A percentile compares a stretch with the other conserved stretches of the same genome.
Conservation (phyloP, 2,888 invertebrate species). For the Spialia ferax region DNA sequence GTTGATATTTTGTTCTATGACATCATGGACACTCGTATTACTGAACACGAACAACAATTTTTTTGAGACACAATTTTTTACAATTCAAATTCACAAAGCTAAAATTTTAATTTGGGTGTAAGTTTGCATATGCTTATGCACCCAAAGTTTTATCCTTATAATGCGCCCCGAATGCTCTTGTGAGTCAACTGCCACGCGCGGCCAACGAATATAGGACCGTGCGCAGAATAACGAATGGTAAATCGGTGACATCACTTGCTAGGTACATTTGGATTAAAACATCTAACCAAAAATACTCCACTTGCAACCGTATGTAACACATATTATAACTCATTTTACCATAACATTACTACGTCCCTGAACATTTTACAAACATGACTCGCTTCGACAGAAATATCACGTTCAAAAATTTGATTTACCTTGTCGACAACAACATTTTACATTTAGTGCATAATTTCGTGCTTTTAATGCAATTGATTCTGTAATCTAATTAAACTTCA, state of each 20-base stretch:
- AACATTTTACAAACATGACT: slow-evolving; percentile 60
- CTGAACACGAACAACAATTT: too few relatives aligned
- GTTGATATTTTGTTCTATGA: too few relatives aligned
- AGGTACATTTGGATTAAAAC: slow-evolving; percentile 58
- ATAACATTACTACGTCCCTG: slow-evolving; percentile 58
- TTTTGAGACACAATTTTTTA: slow-evolving; percentile 8
- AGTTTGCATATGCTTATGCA: slow-evolving; percentile 27
- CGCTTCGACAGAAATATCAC: slow-evolving; percentile 56
- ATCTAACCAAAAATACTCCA: slow-evolving; percentile 49
- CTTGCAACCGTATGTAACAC: slow-evolving; percentile 53
- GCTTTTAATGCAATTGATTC: slow-evolving; percentile 33
- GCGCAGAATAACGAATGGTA: slow-evolving; percentile 78
- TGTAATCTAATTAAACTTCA: slow-evolving; percentile 26
- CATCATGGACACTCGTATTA: too few relatives aligned
- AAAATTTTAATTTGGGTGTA: slow-evolving; percentile 35
- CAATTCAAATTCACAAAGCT: slow-evolving; percentile 25
- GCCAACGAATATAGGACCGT: slow-evolving; percentile 64
- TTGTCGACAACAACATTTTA: slow-evolving; percentile 47
- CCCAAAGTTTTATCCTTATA: slow-evolving; percentile 39
- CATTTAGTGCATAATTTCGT: slow-evolving; percentile 42
- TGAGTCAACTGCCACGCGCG: slow-evolving; percentile 67
- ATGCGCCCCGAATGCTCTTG: slow-evolving; percentile 40
- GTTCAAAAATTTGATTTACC: slow-evolving; percentile 54
- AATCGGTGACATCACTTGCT: slow-evolving; percentile 72
- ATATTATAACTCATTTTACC: slow-evolving; percentile 59